These are phyloP conservation scores for Merluccius polli DNA, from an alignment of 2,797 vertebrate species.

Conservation along the genomic window DNA sequence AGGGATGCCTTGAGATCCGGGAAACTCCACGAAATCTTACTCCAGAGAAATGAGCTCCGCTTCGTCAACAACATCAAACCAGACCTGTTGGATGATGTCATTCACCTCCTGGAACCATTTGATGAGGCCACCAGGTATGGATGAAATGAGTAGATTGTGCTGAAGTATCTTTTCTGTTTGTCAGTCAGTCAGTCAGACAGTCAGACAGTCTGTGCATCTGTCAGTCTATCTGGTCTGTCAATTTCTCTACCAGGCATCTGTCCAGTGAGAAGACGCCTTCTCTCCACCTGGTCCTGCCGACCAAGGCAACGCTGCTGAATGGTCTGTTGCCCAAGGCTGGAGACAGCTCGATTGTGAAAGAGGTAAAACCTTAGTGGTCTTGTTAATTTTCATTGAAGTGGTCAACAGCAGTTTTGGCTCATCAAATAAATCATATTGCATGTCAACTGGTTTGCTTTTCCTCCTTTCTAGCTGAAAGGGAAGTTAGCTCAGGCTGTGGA, in stretches of 20 bases:
- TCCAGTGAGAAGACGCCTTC: conserved; percentile 20
- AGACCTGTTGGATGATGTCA: background rate
- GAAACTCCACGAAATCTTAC: background rate
- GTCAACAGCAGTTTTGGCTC: no score
- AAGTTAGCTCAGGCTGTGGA: conserved; percentile 19
- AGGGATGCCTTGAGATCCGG: background rate
- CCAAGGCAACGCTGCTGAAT: conserved; percentile 23
- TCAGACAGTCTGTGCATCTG: no score
- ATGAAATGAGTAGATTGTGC: no score
- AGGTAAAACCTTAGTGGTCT: background rate
- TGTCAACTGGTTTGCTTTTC: no score
- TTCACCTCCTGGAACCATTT: conserved; percentile 17
- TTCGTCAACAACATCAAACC: background rate
- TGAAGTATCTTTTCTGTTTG: no score
- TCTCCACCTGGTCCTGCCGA: conserved; percentile 25
- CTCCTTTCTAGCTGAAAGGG: no score
- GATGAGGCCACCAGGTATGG: no score
- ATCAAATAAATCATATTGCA: no score
- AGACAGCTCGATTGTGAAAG: conserved; percentile 8
- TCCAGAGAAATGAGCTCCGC: background rate
- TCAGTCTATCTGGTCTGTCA: no score
- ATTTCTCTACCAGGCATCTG: conserved; percentile 15
- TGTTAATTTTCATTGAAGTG: no score
- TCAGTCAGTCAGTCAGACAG: no score
- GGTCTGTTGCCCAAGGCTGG: background rate